Evolutionary conservation across 2,113 vertebrate species (phyloP).

Genomic region (Verasper variegatus): DNA sequence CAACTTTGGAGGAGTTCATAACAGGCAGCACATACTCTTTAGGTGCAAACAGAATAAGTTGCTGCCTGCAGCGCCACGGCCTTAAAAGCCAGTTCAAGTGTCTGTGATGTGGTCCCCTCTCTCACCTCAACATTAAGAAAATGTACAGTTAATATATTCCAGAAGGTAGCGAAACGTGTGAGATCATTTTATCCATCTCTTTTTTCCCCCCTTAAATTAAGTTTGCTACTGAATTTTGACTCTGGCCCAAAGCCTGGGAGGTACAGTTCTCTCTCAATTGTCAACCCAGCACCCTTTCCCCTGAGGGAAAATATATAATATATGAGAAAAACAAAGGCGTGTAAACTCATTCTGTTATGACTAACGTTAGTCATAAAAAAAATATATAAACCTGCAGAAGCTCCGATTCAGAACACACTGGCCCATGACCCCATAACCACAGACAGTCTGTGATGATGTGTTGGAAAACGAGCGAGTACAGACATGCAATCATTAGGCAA

Average conservation of each 20-base stretch:
- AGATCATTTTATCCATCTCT: conserved; percentile 67
- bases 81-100: background rate
- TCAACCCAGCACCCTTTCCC: conserved; percentile 1
- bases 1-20: conserved; percentile 36
- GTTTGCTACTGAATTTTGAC: conserved; percentile 55
- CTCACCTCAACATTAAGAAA: conserved; percentile 28
- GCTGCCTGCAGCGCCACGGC: conserved; percentile 37
- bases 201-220: conserved; percentile 20
- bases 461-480: conserved; percentile 69
- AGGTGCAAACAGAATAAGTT: conserved; percentile 58
- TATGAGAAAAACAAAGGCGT: conserved; percentile 19
- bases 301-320: background rate
- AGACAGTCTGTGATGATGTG: conserved; percentile 68
- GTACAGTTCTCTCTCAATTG: conserved; percentile 32
- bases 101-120: conserved; percentile 41
- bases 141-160: conserved; percentile 70
- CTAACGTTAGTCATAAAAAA: conserved; percentile 2
- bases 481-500: conserved; percentile 77
- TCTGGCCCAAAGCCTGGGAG: conserved; percentile 45
- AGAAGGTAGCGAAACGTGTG: conserved; percentile 62
- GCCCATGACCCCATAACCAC: conserved; percentile 61
- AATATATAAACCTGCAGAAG: conserved; percentile 14
- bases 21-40: conserved; percentile 46
- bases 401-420: conserved; percentile 34
- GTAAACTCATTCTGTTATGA: conserved; percentile 17